Conservation (phyloP, 2,888 invertebrate genomes). For the Hirtodrosophila duncani region DNA sequence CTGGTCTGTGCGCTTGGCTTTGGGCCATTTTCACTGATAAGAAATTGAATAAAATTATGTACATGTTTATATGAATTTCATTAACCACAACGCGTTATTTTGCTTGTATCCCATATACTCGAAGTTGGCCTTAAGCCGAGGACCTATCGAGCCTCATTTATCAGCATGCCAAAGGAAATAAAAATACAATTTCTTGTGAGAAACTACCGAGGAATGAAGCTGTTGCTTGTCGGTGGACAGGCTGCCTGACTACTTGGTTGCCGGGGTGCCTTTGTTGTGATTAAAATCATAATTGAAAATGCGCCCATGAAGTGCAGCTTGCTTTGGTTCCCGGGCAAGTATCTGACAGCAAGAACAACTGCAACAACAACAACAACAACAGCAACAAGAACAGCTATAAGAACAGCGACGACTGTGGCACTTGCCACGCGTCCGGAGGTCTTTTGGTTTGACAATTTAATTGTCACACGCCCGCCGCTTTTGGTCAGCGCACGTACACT, state of each 20-base stretch:
- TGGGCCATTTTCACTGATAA: constrained; percentile 53
- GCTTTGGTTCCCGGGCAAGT: too few relatives aligned
- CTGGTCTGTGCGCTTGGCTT: constrained; percentile 13
- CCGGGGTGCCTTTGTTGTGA: constrained; percentile 25
- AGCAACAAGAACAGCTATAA: constrained; percentile 14
- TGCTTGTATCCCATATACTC: constrained; percentile 22
- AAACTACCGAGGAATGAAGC: constrained; percentile 26
- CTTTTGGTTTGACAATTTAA: constrained; percentile 70
- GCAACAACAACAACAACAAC: constrained; percentile 10
- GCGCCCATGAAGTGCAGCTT: neutral
- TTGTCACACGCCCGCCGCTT: constrained; percentile 75
- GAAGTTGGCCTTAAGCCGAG: constrained; percentile 23
- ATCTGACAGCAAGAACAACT: neutral
- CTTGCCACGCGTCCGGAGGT: constrained; percentile 66
- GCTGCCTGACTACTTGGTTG: neutral
- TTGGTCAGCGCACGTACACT: constrained; percentile 44
- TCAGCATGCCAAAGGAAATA: constrained; percentile 36
- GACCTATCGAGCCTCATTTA: constrained; percentile 59
- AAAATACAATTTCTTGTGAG: constrained; percentile 44
- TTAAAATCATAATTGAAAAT: constrained; percentile 66
- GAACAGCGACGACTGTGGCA: constrained; percentile 42
- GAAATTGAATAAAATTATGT: constrained; percentile 66
- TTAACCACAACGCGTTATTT: constrained; percentile 27
- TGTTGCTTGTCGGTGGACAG: constrained; percentile 19
- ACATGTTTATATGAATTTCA: constrained; percentile 60